A percentile compares a stretch with the other conserved stretches of the same genome.
Evolutionary conservation across 2,113 vertebrate genomes (phyloP).

Genomic region (Syngnathus typhle): DNA sequence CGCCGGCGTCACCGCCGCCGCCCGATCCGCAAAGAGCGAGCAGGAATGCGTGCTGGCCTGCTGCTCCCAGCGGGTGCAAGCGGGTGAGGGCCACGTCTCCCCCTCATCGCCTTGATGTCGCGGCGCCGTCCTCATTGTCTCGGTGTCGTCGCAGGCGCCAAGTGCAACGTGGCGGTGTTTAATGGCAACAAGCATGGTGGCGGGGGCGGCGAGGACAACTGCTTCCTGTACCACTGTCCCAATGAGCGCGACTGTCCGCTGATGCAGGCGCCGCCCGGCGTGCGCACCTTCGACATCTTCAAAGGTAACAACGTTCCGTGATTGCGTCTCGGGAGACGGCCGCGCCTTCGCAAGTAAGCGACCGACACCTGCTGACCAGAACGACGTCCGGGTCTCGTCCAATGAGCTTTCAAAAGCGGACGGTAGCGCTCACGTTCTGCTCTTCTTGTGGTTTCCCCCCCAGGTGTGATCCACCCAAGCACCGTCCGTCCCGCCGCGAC

Average conservation of each 20-base stretch:
- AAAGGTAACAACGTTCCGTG: slow-evolving; percentile 51
- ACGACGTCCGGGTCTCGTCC: too few species aligned
- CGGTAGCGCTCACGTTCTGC: neutral
- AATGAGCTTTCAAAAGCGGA: too few species aligned
- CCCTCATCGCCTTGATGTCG: too few species aligned
- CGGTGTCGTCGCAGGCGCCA: slow-evolving; percentile 51
- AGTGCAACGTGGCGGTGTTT: slow-evolving; percentile 72
- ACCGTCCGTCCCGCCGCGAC: slow-evolving; percentile 24
- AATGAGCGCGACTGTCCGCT: slow-evolving; percentile 68
- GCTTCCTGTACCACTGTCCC: slow-evolving; percentile 70
- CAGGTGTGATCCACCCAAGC: slow-evolving; percentile 64
- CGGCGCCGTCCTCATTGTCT: neutral
- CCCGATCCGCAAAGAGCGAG: slow-evolving; percentile 40
- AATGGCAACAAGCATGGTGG: slow-evolving; percentile 35
- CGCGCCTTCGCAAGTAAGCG: too few species aligned
- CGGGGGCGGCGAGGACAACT: slow-evolving; percentile 50
- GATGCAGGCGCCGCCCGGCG: slow-evolving; percentile 37
- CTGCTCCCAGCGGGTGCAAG: slow-evolving; percentile 62
- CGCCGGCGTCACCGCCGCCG: slow-evolving; percentile 24
- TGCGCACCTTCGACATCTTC: slow-evolving; percentile 71
- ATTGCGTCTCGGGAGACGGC: too few species aligned
- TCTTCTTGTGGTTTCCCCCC: slow-evolving; percentile 8
- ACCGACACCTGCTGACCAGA: too few species aligned
- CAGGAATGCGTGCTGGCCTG: slow-evolving; percentile 67
- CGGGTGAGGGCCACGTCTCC: slow-evolving; percentile 46